Evolutionary conservation across 2,797 vertebrate genomes (phyloP), one percentile per base, ranked within the genome.

Genomic region (Sebastes nivosus): DNA sequence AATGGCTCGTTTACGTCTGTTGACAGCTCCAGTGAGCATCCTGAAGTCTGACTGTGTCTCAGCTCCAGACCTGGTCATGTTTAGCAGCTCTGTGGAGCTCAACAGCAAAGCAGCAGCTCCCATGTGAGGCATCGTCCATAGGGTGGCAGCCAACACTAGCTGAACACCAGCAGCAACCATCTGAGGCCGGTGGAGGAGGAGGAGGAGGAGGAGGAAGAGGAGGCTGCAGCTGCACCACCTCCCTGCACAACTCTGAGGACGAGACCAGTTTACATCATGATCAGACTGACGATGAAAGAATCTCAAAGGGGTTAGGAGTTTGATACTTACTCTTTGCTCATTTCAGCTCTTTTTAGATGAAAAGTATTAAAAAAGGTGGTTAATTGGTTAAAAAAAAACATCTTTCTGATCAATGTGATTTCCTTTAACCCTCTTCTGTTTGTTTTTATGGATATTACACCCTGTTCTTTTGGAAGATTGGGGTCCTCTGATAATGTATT

Each of bases 61-160:
- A 6, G 16, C 32, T 70, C 58, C 85, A 55, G 77, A 12, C 0
- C 83, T 3, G 0, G 12, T 86, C 32, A 72, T 59, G 24, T 74
- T 59, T 78, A 94, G 87, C n/a, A 89, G 81, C 81, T 91, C 89
- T 0, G 96, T 92, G 71, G 91, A 76, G 7, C 94, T 94, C 65
- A 92, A 88, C 85, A 92, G 77, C 79, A 83, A 60, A 29, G 64
- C 81, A 24, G 91, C 74, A 22, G 92, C 79, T 25, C 84, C 91
- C 16, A 73, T 89, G 74, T 88, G 88, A 54, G 92, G 94, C 7
- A 83, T 71, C 59, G 84, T 59, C 96, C 97, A 97, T 91, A 97
- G 85, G 87, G 96, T 46, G 87, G 93, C 92, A 25, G 91, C 92
- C 72, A 97, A 93, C 81, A 96, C 89, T 81, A 97, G 61, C 20